phyloP scores from a whole-genome alignment of 2,797 vertebrate species.

The Tapirus indicus region DNA sequence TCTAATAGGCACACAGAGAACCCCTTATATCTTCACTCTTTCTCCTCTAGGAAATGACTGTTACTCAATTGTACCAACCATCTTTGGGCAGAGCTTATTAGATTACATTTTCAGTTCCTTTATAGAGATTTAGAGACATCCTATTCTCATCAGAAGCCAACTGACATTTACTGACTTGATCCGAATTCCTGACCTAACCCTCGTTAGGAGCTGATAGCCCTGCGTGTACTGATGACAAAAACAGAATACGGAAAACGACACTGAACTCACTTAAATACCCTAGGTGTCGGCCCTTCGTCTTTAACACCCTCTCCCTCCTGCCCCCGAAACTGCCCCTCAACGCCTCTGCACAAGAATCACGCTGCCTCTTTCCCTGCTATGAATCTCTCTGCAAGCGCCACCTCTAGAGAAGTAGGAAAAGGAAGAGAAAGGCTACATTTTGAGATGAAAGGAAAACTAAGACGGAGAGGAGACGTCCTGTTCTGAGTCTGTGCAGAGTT shows the following conservation, averaged over 20 bases:
- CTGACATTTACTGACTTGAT: neutral
- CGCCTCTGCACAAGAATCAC: neutral
- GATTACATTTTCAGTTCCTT: neutral
- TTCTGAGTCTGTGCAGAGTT: neutral
- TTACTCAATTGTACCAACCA: neutral
- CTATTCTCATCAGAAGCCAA: neutral
- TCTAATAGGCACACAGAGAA: neutral
- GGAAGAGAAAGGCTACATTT: slow-evolving; percentile 16
- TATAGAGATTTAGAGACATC: neutral
- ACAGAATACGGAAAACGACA: neutral
- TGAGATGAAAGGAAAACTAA: slow-evolving; percentile 37
- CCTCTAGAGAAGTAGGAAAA: slow-evolving; percentile 53
- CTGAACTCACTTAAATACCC: neutral
- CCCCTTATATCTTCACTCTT: neutral
- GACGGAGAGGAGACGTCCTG: neutral
- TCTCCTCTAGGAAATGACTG: neutral
- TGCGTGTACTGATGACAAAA: neutral
- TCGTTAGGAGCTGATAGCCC: neutral
- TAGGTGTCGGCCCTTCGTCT: neutral
- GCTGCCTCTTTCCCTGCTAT: neutral
- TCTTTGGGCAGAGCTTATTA: neutral
- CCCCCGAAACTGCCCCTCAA: neutral
- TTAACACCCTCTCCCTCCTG: neutral
- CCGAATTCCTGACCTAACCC: neutral
- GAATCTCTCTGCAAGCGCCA: neutral